phyloP scores from a whole-genome alignment of 2,797 vertebrate genomes.

The Petrocephalus schoutedeni region DNA sequence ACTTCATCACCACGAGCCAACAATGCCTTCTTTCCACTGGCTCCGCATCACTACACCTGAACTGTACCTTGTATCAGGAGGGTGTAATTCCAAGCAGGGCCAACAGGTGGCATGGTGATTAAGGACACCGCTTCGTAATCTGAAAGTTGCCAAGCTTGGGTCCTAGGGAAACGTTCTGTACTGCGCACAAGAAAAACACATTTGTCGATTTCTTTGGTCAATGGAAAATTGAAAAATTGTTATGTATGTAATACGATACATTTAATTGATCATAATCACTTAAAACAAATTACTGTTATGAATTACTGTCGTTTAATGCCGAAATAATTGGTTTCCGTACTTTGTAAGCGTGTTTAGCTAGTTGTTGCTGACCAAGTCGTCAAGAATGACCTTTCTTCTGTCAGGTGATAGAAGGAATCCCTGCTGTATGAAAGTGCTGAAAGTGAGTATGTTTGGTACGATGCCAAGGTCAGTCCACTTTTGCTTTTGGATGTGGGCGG shows the following conservation, averaged over 20 bases:
- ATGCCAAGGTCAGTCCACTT: conserved; percentile 5
- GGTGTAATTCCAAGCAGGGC: neutral
- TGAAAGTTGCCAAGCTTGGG: neutral
- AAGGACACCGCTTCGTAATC: neutral
- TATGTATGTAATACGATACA: neutral
- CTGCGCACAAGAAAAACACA: neutral
- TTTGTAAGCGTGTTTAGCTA: neutral
- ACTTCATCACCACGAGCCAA: conserved; percentile 32
- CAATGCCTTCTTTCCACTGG: neutral
- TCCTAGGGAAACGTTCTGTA: neutral
- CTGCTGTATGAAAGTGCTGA: neutral
- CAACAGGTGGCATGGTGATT: neutral
- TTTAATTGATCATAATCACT: neutral
- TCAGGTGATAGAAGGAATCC: neutral
- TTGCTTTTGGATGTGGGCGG: neutral
- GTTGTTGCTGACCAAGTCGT: neutral
- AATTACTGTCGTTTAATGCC: neutral
- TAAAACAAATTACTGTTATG: neutral
- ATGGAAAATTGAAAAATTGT: neutral
- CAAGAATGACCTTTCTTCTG: neutral
- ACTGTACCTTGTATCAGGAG: neutral
- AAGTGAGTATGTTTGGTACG: neutral
- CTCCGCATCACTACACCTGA: neutral
- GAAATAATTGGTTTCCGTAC: neutral
- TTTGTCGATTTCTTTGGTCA: neutral